These are phyloP conservation scores for Ceratina japonica DNA, from an alignment of 1,140 invertebrate species.

Conservation along the genomic window DNA sequence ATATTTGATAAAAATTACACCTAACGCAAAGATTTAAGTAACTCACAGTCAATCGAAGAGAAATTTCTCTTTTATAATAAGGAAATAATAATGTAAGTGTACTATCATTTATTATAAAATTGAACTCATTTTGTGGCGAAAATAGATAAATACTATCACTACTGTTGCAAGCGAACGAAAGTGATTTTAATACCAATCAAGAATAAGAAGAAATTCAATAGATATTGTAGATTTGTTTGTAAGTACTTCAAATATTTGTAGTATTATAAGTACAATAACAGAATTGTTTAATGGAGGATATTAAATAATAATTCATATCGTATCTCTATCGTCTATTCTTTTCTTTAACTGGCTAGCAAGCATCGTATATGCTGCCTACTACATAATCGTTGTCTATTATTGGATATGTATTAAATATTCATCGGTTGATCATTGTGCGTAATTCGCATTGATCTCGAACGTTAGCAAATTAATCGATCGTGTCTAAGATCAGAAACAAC, in stretches of 20 bases:
- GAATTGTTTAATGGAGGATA: neutral
- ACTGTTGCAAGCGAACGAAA: neutral
- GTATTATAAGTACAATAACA: neutral
- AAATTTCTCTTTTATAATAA: no score
- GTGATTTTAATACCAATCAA: neutral
- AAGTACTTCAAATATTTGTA: no score
- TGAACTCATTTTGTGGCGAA: no score
- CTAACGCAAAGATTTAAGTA: constrained; percentile 13
- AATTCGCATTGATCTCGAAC: neutral
- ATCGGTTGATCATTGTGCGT: constrained; percentile 1
- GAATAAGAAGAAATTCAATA: neutral
- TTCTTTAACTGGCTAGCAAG: neutral
- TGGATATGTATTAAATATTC: constrained; percentile 5
- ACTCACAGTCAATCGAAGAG: neutral
- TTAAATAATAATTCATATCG: neutral
- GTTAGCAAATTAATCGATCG: neutral
- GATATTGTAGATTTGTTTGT: neutral
- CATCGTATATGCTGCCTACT: neutral
- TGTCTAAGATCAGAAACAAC: neutral
- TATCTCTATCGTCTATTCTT: neutral
- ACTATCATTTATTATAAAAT: no score
- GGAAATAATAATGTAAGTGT: no score
- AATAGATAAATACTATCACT: no score
- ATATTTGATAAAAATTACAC: neutral
- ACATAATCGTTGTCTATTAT: constrained; percentile 13